A percentile compares a stretch with the other conserved stretches of the same genome.
phyloP scores from a whole-genome alignment of 2,797 vertebrate genomes.

The Poeciliopsis gracilis region DNA sequence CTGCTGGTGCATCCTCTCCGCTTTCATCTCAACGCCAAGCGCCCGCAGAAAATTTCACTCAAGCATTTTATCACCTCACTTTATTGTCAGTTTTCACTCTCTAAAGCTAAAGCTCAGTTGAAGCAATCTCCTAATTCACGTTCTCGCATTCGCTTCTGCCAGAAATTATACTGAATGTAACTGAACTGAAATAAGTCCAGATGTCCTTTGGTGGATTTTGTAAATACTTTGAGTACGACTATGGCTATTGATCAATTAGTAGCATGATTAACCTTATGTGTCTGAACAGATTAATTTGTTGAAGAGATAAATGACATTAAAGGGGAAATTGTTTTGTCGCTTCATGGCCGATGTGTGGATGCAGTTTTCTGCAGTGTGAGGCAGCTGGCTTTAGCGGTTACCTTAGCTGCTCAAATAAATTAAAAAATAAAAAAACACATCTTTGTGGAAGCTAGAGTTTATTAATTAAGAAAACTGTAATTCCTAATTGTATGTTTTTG shows the following conservation, averaged over 20 bases:
- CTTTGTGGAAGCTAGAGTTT: not conserved
- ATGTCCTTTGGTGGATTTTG: not conserved
- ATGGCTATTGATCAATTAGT: not conserved
- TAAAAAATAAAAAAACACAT: not conserved
- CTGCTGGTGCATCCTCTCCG: not conserved
- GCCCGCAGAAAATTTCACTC: not conserved
- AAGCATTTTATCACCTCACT: not conserved
- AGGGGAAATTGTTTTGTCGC: not conserved
- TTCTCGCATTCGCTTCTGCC: not conserved
- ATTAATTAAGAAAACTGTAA: not conserved
- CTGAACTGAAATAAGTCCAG: not conserved
- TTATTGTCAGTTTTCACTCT: not conserved
- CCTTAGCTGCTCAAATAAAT: not conserved
- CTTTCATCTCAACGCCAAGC: not conserved
- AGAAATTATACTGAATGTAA: not conserved
- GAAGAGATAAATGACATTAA: not conserved
- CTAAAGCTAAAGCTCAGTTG: not conserved
- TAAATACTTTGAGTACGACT: not conserved
- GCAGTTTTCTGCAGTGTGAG: not conserved
- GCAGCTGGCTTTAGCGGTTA: not conserved
- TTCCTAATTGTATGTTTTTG: not conserved
- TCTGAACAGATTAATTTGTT: not conserved
- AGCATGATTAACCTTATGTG: not conserved
- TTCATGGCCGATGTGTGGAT: not conserved
- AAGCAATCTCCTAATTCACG: not conserved